Evolutionary conservation across 2,888 invertebrate genomes (phyloP).

Genomic region (Drosophila acutilabella): DNA sequence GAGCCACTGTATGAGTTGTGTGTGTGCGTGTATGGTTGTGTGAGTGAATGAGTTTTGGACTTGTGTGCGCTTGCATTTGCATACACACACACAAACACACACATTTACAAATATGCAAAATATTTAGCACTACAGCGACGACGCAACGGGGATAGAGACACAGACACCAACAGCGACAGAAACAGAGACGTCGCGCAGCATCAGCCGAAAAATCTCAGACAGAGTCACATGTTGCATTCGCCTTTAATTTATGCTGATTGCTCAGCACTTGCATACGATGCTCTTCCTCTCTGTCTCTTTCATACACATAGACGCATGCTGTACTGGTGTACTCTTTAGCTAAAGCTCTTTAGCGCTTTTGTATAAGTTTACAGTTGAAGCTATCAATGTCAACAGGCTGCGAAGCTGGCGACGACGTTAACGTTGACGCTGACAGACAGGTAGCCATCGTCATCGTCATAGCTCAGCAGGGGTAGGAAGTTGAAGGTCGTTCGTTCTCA

Average conservation of each 20-base stretch:
- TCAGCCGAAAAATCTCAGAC: conserved; percentile 62
- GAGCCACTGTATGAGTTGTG: conserved; percentile 1
- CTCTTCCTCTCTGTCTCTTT: conserved; percentile 17
- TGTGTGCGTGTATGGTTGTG: conserved; percentile 4
- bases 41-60: conserved; percentile 16
- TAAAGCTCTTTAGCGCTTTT: conserved; percentile 59
- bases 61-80: conserved; percentile 56
- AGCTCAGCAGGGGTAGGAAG: conserved; percentile 72
- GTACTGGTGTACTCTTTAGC: conserved; percentile 18
- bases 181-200: conserved; percentile 43
- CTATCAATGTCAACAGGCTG: conserved; percentile 74
- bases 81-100: conserved; percentile 36
- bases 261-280: conserved; percentile 42
- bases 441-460: conserved; percentile 44
- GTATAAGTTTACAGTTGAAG: conserved; percentile 73
- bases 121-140: conserved; percentile 61
- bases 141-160: conserved; percentile 17
- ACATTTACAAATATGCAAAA: conserved; percentile 61
- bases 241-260: conserved; percentile 76
- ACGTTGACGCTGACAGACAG: conserved; percentile 59
- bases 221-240: conserved; percentile 77
- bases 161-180: conserved; percentile 10
- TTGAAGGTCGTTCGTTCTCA: conserved; percentile 76
- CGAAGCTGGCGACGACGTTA: conserved; percentile 49
- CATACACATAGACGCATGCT: conserved; percentile 6